Evolutionary conservation across 2,888 invertebrate species (phyloP), one percentile per base, ranked within the genome.

Genomic region (Lumbricus terrestris): DNA sequence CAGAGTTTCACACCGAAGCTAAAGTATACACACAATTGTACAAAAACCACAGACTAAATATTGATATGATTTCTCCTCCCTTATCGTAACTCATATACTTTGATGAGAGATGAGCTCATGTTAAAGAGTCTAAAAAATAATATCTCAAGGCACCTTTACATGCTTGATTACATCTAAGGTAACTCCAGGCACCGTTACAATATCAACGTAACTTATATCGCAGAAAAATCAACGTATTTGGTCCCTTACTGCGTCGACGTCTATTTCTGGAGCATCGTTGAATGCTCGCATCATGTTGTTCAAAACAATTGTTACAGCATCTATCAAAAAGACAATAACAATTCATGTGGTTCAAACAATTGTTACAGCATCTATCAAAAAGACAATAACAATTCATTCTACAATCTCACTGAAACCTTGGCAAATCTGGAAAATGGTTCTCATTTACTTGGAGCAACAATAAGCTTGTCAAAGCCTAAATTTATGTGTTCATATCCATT

Each of bases 281-380:
- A 96, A 96, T 8, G 95, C 94, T 90, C 95, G 95, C 94, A 96
- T 95, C 92, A 95, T 95, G 91, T 95, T 95, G 93, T 96, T 96
- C 91, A 96, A 93, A 6, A 96, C 96, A 20, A 96, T 95, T 3
- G 96, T 96, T 13, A 96, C 96, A 82, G 96, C 96, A 94, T 96
- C 96, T 94, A n/a, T n/a, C n/a, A 93, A 29, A 91, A 69, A 33
- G 29, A 82, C 20, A 23, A 33, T 33, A 3, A 82, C 18, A n/a
- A n/a, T n/a, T 95, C 92, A 95, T 95, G 91, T 95, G 95, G 93
- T 96, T 96, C 91, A 96, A 93, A 6, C 96, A 20, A 96, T 95
- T 3, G 96, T 96, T 13, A 96, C 96, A 82, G 96, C 96, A 94
- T 96, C 96, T 94, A n/a, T n/a, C n/a, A 93, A 29, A 91, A 40